Evolutionary conservation across 2,888 invertebrate genomes (phyloP).

Genomic region (Thecophora atra): DNA sequence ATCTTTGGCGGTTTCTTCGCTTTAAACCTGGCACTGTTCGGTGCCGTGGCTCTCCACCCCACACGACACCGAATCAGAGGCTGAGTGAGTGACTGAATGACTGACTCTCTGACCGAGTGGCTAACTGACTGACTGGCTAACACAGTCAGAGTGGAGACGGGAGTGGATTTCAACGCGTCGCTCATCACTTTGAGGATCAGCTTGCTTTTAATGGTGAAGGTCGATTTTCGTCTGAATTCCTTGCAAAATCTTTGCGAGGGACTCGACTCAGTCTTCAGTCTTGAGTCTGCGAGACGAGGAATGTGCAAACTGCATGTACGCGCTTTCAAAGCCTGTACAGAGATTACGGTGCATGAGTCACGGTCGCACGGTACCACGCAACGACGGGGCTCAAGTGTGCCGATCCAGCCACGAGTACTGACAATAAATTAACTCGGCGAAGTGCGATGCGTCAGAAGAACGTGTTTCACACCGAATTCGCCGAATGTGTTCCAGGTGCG

Average conservation of each 20-base stretch:
- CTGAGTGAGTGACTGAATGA: constrained; percentile 12
- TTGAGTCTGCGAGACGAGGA: background rate
- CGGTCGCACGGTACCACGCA: background rate
- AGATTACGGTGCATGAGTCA: background rate
- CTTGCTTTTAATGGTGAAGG: background rate
- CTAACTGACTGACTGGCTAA: background rate
- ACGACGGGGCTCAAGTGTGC: background rate
- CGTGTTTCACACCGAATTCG: no score
- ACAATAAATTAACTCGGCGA: no score
- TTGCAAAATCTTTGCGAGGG: background rate
- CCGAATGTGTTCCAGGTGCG: no score
- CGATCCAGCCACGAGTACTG: no score
- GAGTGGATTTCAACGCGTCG: constrained; percentile 8
- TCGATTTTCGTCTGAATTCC: background rate
- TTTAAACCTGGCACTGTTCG: constrained; percentile 4
- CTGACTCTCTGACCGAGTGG: background rate
- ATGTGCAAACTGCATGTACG: constrained; percentile 26
- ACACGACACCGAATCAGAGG: background rate
- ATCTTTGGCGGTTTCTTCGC: background rate
- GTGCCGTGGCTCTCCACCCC: background rate
- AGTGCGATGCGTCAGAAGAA: no score
- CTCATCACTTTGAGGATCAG: constrained; percentile 30
- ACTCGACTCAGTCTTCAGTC: background rate
- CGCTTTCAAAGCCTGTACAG: background rate
- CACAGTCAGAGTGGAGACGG: constrained; percentile 2